Percentiles rank a stretch among this genome's conserved stretches.
Conservation (phyloP, 2,888 invertebrate genomes). For the Tribolium freemani region DNA sequence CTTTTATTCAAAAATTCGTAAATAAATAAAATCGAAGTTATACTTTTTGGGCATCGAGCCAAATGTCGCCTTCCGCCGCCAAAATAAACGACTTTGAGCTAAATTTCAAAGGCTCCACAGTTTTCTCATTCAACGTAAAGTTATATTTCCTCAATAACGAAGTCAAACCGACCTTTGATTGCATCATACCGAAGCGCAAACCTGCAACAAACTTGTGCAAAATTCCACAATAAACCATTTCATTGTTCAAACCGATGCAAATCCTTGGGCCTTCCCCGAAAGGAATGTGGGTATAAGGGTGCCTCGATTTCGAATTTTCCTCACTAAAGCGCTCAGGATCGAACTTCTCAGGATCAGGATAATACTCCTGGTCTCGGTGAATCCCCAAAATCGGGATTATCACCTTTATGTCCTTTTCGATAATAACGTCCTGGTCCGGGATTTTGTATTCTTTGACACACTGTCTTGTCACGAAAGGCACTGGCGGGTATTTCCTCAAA, state of each 20-base stretch:
- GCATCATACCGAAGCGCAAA: conserved; percentile 58
- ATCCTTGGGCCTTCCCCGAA: conserved; percentile 61
- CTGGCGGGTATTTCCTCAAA: conserved; percentile 61
- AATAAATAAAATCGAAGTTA: no score
- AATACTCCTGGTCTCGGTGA: conserved; percentile 45
- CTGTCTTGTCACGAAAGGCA: conserved; percentile 47
- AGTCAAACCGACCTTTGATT: conserved; percentile 57
- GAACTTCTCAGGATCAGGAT: conserved; percentile 43
- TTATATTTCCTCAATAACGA: conserved; percentile 52
- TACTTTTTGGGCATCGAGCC: no score
- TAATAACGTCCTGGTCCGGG: conserved; percentile 55
- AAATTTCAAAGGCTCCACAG: conserved; percentile 51
- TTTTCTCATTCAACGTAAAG: conserved; percentile 53
- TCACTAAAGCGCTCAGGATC: conserved; percentile 45
- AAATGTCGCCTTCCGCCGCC: conserved; percentile 49
- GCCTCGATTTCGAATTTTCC: conserved; percentile 27
- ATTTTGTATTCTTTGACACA: conserved; percentile 54
- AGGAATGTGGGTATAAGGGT: conserved; percentile 52
- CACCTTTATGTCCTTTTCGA: conserved; percentile 62
- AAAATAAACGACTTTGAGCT: conserved; percentile 43
- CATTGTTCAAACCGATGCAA: conserved; percentile 29
- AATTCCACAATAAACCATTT: not conserved
- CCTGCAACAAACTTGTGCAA: conserved; percentile 56
- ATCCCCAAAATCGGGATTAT: conserved; percentile 49
- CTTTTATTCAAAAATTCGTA: no score